Conservation (phyloP, 2,113 vertebrate genomes). For the Seriola aureovittata region DNA sequence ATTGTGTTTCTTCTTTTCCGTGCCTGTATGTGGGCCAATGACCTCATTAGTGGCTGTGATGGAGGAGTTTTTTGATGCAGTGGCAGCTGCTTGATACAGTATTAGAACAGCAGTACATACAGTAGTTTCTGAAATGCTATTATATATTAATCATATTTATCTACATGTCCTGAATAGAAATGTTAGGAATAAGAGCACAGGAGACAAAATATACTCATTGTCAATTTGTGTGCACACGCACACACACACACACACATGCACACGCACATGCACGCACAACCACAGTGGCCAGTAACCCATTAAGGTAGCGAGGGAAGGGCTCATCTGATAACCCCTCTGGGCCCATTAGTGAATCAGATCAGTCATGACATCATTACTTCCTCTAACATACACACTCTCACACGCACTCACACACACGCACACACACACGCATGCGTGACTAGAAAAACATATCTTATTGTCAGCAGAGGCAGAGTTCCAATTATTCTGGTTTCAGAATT, state of each 20-base stretch:
- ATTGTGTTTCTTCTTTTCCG: constrained; percentile 1
- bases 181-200: neutral
- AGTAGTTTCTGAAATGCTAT: neutral
- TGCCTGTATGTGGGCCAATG: constrained; percentile 14
- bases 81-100: constrained; percentile 8
- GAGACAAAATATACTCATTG: neutral
- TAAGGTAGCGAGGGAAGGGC: constrained; percentile 46
- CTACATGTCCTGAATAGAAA: neutral
- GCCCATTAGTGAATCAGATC: constrained; percentile 65
- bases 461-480: neutral
- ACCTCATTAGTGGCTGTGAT: constrained; percentile 17
- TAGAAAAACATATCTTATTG: neutral
- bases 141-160: neutral
- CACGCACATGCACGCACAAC: constrained; percentile 24
- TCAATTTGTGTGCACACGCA: neutral
- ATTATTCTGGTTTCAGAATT: neutral
- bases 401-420: constrained; percentile 8
- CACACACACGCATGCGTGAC: constrained; percentile 15
- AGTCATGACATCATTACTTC: constrained; percentile 73
- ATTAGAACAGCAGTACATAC: neutral
- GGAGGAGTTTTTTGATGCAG: neutral
- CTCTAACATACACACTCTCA: constrained; percentile 25
- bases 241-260: neutral
- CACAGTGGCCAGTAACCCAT: constrained; percentile 59
- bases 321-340: constrained; percentile 71